A percentile compares a stretch with the other conserved stretches of the same genome.
These are phyloP conservation scores for Procambarus virginalis DNA, from an alignment of 1,140 invertebrate species.

Conservation along the genomic window DNA sequence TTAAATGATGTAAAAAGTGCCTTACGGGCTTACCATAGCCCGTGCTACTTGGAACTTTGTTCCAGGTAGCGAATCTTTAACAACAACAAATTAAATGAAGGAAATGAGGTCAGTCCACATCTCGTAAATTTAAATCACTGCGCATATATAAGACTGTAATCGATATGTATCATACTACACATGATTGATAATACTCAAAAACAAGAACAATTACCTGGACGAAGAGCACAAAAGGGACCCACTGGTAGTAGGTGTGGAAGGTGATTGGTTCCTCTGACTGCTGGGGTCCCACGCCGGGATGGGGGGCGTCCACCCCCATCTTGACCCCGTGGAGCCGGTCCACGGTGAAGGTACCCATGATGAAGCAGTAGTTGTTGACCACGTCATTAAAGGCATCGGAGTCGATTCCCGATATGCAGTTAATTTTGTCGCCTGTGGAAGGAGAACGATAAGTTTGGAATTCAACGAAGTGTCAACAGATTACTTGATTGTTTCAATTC, in stretches of 20 bases:
- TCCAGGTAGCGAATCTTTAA: too few relatives aligned
- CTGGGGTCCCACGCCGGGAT: conserved; percentile 74
- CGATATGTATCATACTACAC: too few relatives aligned
- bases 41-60: too few relatives aligned
- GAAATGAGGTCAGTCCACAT: neutral
- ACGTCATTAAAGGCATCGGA: conserved; percentile 79
- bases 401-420: conserved; percentile 85
- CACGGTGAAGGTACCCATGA: conserved; percentile 78
- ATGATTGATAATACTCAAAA: too few relatives aligned
- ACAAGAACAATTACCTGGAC: conserved; percentile 70
- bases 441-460: too few relatives aligned
- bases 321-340: conserved; percentile 65
- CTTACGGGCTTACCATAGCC: too few relatives aligned
- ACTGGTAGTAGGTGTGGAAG: conserved; percentile 74
- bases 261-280: conserved; percentile 35
- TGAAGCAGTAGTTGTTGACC: conserved; percentile 76
- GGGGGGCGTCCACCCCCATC: conserved; percentile 64
- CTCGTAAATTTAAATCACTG: neutral
- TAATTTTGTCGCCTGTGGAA: conserved; percentile 86
- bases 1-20: too few relatives aligned
- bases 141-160: too few relatives aligned
- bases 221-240: conserved; percentile 74
- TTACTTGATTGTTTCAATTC: too few relatives aligned
- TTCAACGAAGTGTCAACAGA: too few relatives aligned
- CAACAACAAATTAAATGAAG: too few relatives aligned